Conservation (phyloP, 2,888 invertebrate species). For the Nomada hirtipes region DNA sequence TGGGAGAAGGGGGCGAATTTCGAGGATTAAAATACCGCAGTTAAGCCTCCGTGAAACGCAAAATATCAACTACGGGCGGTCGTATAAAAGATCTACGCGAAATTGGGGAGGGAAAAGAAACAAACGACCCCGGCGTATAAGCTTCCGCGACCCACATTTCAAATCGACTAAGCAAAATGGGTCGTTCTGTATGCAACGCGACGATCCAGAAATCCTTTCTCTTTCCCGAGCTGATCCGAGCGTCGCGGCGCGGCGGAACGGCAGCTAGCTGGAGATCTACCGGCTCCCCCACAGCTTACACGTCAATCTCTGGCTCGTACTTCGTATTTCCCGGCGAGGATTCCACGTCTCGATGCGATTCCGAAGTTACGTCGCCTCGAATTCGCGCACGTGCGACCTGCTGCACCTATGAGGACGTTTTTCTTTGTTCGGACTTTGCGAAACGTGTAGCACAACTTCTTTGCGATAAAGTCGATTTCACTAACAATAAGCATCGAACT, state of each 20-base stretch:
- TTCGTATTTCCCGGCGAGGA: constrained; percentile 40
- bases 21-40: constrained; percentile 39
- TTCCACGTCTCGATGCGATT: constrained; percentile 59
- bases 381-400: constrained; percentile 35
- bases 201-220: constrained; percentile 60
- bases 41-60: constrained; percentile 27
- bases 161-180: constrained; percentile 68
- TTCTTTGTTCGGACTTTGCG: neutral
- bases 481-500: constrained; percentile 2
- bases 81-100: constrained; percentile 13
- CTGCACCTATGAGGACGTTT: constrained; percentile 27
- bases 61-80: constrained; percentile 32
- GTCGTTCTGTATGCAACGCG: constrained; percentile 70
- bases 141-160: constrained; percentile 58
- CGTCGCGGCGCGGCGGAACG: constrained; percentile 21
- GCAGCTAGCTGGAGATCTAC: constrained; percentile 11
- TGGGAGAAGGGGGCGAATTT: constrained; percentile 14
- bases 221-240: constrained; percentile 46
- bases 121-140: constrained; percentile 48
- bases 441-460: neutral
- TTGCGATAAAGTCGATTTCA: neutral
- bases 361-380: constrained; percentile 26
- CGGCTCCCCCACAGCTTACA: constrained; percentile 19
- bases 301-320: constrained; percentile 60
- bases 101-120: constrained; percentile 15